Percentiles rank a stretch among this genome's conserved stretches.
Evolutionary conservation across 2,797 vertebrate species (phyloP).

Genomic region (Hydrolagus colliei): DNA sequence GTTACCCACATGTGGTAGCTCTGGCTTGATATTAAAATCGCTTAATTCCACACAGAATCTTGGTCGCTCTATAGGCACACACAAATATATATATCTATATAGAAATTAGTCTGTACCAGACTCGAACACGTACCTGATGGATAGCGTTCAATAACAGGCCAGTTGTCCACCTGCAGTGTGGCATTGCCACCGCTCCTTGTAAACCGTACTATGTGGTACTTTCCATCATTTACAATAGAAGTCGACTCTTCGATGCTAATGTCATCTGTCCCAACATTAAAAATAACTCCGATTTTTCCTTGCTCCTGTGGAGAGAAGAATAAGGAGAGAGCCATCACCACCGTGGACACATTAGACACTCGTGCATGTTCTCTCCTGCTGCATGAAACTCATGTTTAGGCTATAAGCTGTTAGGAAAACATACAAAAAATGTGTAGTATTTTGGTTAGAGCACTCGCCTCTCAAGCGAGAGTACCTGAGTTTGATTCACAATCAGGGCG

Average conservation of each 20-base stretch:
- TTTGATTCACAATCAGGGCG: too few relatives aligned
- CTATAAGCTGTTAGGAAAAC: neutral
- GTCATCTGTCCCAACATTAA: constrained; percentile 97
- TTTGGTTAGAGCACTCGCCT: too few relatives aligned
- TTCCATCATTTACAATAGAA: constrained; percentile 96
- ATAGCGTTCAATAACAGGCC: constrained; percentile 93
- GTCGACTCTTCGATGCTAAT: constrained; percentile 94
- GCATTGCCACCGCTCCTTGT: constrained; percentile 96
- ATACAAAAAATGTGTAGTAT: too few relatives aligned
- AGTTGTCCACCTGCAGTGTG: constrained; percentile 98
- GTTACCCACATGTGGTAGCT: neutral
- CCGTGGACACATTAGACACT: neutral
- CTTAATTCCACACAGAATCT: neutral
- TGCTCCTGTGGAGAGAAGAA: constrained; percentile 69
- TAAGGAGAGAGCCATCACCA: constrained; percentile 33
- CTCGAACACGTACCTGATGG: constrained; percentile 76
- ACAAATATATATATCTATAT: neutral
- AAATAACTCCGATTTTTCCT: constrained; percentile 93
- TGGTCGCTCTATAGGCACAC: too few relatives aligned
- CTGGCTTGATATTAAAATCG: neutral
- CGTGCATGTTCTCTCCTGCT: neutral
- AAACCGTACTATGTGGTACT: constrained; percentile 98
- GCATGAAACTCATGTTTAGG: constrained; percentile 21
- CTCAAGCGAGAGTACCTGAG: too few relatives aligned
- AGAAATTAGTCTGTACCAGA: neutral